Base-by-base conservation (phyloP, 2,888 invertebrate species). In the Biston betularia region DNA sequence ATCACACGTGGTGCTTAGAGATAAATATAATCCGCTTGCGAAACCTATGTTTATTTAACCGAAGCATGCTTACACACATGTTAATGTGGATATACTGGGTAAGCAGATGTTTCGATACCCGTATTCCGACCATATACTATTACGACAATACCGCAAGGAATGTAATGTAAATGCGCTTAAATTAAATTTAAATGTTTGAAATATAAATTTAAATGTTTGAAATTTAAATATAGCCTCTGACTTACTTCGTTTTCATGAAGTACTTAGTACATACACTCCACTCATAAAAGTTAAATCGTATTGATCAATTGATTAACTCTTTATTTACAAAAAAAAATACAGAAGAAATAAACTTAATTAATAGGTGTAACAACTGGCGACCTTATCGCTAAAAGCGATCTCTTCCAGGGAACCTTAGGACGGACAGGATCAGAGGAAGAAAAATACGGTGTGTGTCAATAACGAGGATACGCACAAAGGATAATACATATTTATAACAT, bases 21-120 rank as follows among this genome's bases (percentile, higher is more conserved):
- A 79, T 81, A 81, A 72, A 70, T 67, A 65, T 78, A 77, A 79
- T 75, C 73, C 71, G 73, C 64, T 82, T 77, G 78, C 78, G 72
- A 75, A 79, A 77, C 75, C 71, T 60, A 68, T 73, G 72, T 72
- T 75, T 72, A 70, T 79, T 73, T 76, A 59, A 76, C 46, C 40
- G 35, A 34, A 40, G 44, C 42, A 46, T 38, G 54, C 55, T 35
- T 35, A n/a, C 38, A 24, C 72, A 73, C 70, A 74, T 63, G 75
- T 71, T 72, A 65, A 68, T 69, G 64, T 38, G 52, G 6, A 15
- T 34, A 40, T 40, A 42, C 42, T 73, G 72, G 76, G 76, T 72
- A 55, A 70, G 73, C 73, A 74, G 79, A 80, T 80, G 67, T 62
- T 67, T 57, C 60, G 72, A 76, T 75, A 70, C 49, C 67, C 57